Base-by-base conservation (phyloP, 2,797 vertebrate species). In the Channallabes apus region DNA sequence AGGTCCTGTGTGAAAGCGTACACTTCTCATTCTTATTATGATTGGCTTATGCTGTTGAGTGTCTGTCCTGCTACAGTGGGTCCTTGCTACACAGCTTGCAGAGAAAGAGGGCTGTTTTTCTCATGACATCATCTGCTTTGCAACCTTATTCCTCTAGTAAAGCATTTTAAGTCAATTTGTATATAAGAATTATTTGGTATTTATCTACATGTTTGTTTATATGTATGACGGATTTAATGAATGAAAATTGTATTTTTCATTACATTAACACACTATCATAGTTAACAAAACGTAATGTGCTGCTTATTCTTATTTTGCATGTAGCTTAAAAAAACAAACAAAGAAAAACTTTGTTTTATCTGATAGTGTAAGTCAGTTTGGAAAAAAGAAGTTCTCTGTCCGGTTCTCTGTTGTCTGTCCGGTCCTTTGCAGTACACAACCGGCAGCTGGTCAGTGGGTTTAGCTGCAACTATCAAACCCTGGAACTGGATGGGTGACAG, bases 381-480 rank as follows among this genome's bases (percentile, higher is more conserved):
- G 14, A 46, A 32, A 32, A 76, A 18, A 29, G 22, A 38, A 41
- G 22, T 78, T 72, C 79, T 27, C 69, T 86, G 86, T 35, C 54
- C 29, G 71, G 46, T 61, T 27, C 56, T 84, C 65, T 87, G 85
- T n/a, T n/a, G n/a, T 27, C 69, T 86, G 86, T 35, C 54, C 29
- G 71, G 46, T 61, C 32, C 56, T 84, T 68, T 87, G 85, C 89
- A 84, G 89, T 94, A 93, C 87, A 73, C 65, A 90, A 91, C 88
- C 91, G 91, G 93, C 95, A 96, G 96, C 95, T 96, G 96, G 95
- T 94, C 95, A 94, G 93, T 92, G 92, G 87, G 90, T 91, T 90
- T 88, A 92, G 92, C 90, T 88, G 81, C 91, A 92, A 93, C 92
- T 92, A 94, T 87, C 83, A 22, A 82, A 67, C 69, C 84, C 73